phyloP scores from a whole-genome alignment of 2,888 invertebrate genomes.

The Physocephala rufipes region DNA sequence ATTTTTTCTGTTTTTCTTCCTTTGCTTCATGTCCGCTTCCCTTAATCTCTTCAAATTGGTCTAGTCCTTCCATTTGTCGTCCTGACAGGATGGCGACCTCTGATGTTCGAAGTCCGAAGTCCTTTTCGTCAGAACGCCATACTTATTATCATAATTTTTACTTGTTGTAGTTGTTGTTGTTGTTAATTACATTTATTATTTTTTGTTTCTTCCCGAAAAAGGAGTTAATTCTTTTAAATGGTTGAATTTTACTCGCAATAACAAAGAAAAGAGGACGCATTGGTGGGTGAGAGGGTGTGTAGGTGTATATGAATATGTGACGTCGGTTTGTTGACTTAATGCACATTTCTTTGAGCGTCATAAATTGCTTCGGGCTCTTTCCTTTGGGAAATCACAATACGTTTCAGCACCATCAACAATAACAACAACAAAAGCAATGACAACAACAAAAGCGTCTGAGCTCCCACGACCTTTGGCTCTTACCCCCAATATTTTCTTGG shows the following conservation, averaged over 20 bases:
- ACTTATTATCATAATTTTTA: constrained; percentile 46
- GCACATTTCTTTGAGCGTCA: constrained; percentile 30
- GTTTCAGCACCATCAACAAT: constrained; percentile 20
- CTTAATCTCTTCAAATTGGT: constrained; percentile 18
- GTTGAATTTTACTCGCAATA: too few species aligned
- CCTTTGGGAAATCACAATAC: constrained; percentile 41
- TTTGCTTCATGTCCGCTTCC: too few species aligned
- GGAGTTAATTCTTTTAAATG: too few species aligned
- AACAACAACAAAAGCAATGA: constrained; percentile 4
- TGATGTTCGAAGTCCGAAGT: constrained; percentile 37
- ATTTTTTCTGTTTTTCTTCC: too few species aligned
- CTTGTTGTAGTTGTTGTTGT: constrained; percentile 39
- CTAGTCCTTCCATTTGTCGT: constrained; percentile 38
- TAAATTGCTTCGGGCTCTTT: constrained; percentile 24
- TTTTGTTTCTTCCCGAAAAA: constrained; percentile 16
- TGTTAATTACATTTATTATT: constrained; percentile 40
- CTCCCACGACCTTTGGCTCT: constrained; percentile 11
- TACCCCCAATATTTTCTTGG: not conserved
- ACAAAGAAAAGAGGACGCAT: not conserved
- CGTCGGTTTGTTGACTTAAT: constrained; percentile 27
- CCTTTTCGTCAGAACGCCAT: constrained; percentile 9
- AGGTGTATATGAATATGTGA: not conserved
- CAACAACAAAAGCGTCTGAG: not conserved
- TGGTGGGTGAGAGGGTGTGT: constrained; percentile 10
- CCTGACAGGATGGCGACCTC: constrained; percentile 37